phyloP scores from a whole-genome alignment of 2,113 vertebrate genomes.

The Bettongia penicillata region DNA sequence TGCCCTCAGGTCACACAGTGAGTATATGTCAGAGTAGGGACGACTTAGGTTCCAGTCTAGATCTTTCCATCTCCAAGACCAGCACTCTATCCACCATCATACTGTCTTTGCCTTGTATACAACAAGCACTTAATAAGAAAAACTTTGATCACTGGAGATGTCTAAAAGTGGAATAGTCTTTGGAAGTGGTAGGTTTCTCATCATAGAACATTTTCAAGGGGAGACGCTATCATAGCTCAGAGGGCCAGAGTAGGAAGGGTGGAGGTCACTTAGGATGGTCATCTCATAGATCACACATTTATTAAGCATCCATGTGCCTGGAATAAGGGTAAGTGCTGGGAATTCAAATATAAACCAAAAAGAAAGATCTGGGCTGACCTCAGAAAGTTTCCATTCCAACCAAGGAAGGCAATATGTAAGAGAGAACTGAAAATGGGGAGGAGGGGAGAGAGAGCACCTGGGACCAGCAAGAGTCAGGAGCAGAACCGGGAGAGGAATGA shows the following conservation, averaged over 20 bases:
- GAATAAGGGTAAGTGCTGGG: neutral
- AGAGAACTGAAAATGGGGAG: neutral
- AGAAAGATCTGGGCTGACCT: neutral
- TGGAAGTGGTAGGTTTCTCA: neutral
- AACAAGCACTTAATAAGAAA: neutral
- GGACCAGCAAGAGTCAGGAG: neutral
- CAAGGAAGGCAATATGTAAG: neutral
- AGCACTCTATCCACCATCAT: neutral
- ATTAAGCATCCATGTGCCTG: rapidly evolving
- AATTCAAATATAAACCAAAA: neutral
- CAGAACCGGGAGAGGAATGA: neutral
- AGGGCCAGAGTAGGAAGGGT: neutral
- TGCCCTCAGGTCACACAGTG: neutral
- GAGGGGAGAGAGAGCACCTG: no score
- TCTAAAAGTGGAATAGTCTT: neutral
- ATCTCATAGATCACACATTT: neutral
- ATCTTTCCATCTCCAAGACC: neutral
- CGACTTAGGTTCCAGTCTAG: neutral
- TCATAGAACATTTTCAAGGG: neutral
- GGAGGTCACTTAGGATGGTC: neutral
- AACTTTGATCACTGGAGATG: neutral
- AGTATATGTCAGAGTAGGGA: neutral
- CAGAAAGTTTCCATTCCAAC: neutral
- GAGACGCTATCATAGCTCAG: neutral
- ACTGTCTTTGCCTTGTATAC: neutral